Percentiles rank a stretch among this genome's conserved stretches.
Conservation (phyloP, 2,888 invertebrate genomes). For the Mimachlamys varia region DNA sequence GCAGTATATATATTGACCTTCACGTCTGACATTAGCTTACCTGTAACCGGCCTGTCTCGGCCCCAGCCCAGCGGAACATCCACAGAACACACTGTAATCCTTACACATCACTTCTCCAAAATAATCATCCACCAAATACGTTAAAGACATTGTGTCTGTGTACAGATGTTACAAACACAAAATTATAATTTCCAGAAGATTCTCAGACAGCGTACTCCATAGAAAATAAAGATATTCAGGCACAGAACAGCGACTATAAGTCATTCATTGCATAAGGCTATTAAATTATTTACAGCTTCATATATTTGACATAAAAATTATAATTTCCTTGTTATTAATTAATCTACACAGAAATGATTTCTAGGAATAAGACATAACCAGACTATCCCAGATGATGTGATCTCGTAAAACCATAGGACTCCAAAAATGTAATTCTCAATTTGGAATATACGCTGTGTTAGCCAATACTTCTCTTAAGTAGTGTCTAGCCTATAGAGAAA, state of each 20-base stretch:
- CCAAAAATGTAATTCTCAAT: background rate
- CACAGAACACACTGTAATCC: background rate
- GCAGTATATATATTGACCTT: background rate
- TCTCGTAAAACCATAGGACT: background rate
- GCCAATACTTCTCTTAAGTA: background rate
- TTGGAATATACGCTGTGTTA: background rate
- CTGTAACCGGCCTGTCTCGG: background rate
- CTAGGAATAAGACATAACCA: background rate
- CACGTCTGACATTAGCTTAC: background rate
- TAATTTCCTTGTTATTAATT: background rate
- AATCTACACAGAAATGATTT: background rate
- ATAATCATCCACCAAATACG: slow-evolving; percentile 1
- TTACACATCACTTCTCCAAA: background rate
- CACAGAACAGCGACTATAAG: background rate
- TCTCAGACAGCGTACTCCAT: background rate
- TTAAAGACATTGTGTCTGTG: background rate
- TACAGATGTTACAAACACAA: background rate
- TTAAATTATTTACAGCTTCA: background rate
- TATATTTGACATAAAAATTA: background rate
- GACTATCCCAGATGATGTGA: background rate
- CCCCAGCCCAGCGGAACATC: background rate
- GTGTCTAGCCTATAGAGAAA: slow-evolving; percentile 1
- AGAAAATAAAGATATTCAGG: background rate
- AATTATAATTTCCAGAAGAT: slow-evolving; percentile 9
- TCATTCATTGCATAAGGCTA: background rate